Evolutionary conservation across 2,888 invertebrate genomes (phyloP), one percentile per base, ranked within the genome.

Genomic region (Parochlus steinenii): DNA sequence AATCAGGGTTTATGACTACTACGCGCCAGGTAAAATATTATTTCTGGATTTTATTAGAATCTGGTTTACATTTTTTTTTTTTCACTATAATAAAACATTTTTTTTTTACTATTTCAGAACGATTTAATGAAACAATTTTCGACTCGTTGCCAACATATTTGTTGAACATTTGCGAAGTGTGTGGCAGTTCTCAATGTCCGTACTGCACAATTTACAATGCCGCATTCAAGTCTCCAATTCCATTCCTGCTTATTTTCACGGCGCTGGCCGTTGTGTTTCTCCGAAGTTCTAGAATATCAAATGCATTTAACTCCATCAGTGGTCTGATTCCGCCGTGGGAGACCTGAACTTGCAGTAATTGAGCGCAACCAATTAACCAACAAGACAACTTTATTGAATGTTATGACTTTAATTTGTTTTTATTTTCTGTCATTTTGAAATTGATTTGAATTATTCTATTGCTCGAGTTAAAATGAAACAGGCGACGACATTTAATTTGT

Each of bases 181-280:
- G 90, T 54, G 90, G 89, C 39, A 89, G 87, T 34, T 89, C 87
- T 28, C 89, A 89, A 55, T 90, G 89, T 53, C 87, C 89, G 0
- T 89, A 89, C 59, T 89, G 89, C 57, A 74, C 80, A 33, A 80
- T 85, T 45, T 86, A 83, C 61, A 86, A 83, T 56, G 57, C 65
- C 4, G 75, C 71, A 4, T 41, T 58, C 2, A 49, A 37, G 38
- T 34, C 39, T 26, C 37, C 42, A 24, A 33, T 42, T 12, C 38
- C 44, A 28, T 19, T 39, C 26, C 31, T 41, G 29, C 33, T 44
- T 29, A 36, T 44, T 10, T 17, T 44, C 12, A 31, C 42, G n/a
- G 37, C 41, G 32, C 35, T 33, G 16, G 33, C 39, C 23, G 34
- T 40, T 27, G 36, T 43, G 18, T 23, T 42, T 19, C 30, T 42